A percentile compares a stretch with the other conserved stretches of the same genome.
Conservation (phyloP, 2,113 vertebrate species). For the Onychorhynchus coronatus region DNA sequence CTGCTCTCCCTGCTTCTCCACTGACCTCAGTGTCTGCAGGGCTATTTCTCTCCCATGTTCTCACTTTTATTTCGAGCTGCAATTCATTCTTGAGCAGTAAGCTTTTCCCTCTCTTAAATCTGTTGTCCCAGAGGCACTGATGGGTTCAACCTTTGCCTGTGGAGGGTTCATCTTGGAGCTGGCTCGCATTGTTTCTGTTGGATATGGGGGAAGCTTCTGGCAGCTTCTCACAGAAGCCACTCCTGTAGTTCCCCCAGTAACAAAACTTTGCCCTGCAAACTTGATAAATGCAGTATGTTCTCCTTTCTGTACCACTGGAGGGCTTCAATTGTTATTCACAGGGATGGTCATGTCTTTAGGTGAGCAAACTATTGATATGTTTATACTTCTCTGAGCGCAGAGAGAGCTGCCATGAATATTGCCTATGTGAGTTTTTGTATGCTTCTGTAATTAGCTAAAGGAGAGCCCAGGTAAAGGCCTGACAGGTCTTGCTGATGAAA, state of each 20-base stretch:
- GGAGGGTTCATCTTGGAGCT: background rate
- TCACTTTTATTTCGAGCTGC: background rate
- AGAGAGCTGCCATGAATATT: rapidly evolving
- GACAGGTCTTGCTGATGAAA: background rate
- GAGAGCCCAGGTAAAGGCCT: background rate
- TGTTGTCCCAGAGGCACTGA: background rate
- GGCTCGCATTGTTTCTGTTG: background rate
- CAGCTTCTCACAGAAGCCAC: background rate
- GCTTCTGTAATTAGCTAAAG: background rate
- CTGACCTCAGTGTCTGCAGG: background rate
- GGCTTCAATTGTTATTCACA: background rate
- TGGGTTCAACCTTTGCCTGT: background rate
- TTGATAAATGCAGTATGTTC: background rate
- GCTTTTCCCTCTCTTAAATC: background rate
- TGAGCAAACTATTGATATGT: background rate
- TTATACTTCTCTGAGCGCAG: background rate
- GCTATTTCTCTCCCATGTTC: background rate
- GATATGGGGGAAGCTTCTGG: background rate
- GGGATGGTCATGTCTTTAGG: background rate
- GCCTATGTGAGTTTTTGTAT: background rate
- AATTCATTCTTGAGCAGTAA: background rate
- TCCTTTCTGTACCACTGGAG: background rate
- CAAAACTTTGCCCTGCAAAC: background rate
- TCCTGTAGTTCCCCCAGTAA: background rate
- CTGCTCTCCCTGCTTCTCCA: background rate